phyloP scores from a whole-genome alignment of 2,113 vertebrate genomes.

The Myanophis thanlyinensis region DNA sequence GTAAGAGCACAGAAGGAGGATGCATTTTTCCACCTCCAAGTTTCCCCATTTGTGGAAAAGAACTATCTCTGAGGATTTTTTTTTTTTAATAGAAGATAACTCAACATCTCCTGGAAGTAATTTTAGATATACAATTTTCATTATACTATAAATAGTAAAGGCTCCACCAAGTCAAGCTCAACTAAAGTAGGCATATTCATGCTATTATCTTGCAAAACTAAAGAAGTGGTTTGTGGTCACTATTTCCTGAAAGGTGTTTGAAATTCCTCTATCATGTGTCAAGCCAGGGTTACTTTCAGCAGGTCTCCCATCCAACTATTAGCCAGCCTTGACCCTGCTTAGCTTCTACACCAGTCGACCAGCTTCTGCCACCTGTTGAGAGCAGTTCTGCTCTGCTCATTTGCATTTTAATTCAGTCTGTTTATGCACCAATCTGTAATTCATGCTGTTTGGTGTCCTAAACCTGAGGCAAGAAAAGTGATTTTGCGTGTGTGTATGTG shows the following conservation, averaged over 20 bases:
- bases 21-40: neutral
- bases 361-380: neutral
- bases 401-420: neutral
- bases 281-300: neutral
- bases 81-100: neutral
- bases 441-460: neutral
- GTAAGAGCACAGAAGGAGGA: neutral
- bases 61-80: neutral
- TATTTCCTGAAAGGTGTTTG: neutral
- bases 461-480: constrained; percentile 1
- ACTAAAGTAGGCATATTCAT: neutral
- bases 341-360: neutral
- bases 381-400: constrained; percentile 7
- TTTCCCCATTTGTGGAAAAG: neutral
- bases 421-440: neutral
- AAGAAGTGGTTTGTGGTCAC: neutral
- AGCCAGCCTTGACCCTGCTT: neutral
- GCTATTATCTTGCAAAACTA: neutral
- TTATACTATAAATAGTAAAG: neutral
- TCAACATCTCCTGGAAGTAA: neutral
- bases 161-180: neutral
- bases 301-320: neutral
- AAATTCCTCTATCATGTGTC: neutral
- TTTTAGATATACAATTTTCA: neutral
- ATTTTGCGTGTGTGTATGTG: neutral